Evolutionary conservation across 92 coral and sea anemone genomes (phyloP), one percentile per base, ranked within the genome.

Genomic region (Montipora capitata): DNA sequence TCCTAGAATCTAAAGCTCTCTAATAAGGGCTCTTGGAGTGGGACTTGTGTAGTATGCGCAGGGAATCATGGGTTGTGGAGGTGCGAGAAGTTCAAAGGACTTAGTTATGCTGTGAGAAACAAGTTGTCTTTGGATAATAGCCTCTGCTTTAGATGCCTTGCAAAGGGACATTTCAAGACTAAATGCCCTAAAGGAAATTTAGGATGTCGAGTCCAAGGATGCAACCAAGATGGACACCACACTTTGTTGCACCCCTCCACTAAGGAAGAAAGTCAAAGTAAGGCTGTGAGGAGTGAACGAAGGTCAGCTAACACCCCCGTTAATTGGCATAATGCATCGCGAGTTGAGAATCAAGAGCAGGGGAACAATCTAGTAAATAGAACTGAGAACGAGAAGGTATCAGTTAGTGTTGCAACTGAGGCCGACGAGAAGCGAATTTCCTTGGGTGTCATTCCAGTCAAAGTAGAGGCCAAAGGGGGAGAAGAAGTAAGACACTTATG

Each of bases 381-480:
- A 16, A 57, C 62, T 1, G 10, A 62, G 68, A 39, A 65, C 13
- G 69, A 5, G 13, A 57, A 18, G 39, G 69, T 8, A 3, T 59
- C 58, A 14, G 51, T 59, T 52, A 61, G 35, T 12, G 54, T 43
- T 20, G 90, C 74, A 70, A 91, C 94, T 74, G 95, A 93, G 87
- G 90, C 91, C 79, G 94, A 94, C 40, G 88, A 90, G 72, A 85
- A 56, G 67, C 78, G 89, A 35, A 91, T 94, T 12, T 94, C 94
- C 69, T 87, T 92, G 7, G 94, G 97, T 20, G 92, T 89, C 48
- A 71, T 94, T 79, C 94, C 98, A 51, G 98, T 94, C 10, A 89
- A 81, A 65, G 93, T 94, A 14, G 62, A 67, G 67, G 90, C 90
- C 72, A 89, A 76, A 68, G 91, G 91, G 35, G 76, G 90, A 4